phyloP scores from a whole-genome alignment of 2,888 invertebrate genomes.

The Listrodromus nycthemerus region DNA sequence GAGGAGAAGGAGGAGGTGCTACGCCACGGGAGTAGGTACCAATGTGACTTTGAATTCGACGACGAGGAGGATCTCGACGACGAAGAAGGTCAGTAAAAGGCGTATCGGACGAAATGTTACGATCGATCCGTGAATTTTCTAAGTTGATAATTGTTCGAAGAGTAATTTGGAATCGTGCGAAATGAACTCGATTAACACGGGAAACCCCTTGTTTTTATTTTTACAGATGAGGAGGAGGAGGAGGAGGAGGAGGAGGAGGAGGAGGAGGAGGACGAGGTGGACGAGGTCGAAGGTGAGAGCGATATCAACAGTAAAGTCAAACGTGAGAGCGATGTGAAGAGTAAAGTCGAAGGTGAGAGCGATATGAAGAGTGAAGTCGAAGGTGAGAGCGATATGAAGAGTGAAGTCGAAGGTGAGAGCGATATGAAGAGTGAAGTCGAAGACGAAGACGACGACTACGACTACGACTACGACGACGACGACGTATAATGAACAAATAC shows the following conservation, averaged over 20 bases:
- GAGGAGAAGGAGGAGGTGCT: constrained; percentile 88
- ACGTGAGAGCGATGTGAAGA: too few species aligned
- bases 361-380: constrained; percentile 82
- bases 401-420: constrained; percentile 71
- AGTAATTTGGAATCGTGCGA: neutral
- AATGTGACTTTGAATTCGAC: constrained; percentile 87
- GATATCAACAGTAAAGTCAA: too few species aligned
- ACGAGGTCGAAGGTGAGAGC: too few species aligned
- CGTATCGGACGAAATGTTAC: constrained; percentile 28
- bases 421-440: constrained; percentile 70
- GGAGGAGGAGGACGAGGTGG: too few species aligned
- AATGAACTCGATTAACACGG: neutral
- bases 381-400: constrained; percentile 80
- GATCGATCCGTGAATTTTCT: too few species aligned
- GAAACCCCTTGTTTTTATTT: neutral
- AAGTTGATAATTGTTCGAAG: too few species aligned
- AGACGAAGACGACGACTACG: constrained; percentile 83
- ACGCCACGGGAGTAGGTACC: constrained; percentile 88
- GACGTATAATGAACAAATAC: constrained; percentile 83
- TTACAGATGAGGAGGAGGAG: neutral
- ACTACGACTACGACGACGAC: constrained; percentile 82
- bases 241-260: too few species aligned
- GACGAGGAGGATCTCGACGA: constrained; percentile 85
- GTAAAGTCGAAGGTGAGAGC: constrained; percentile 83
- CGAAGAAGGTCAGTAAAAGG: constrained; percentile 75